Evolutionary conservation across 2,797 vertebrate species (phyloP).

Genomic region (Erpetoichthys calabaricus): DNA sequence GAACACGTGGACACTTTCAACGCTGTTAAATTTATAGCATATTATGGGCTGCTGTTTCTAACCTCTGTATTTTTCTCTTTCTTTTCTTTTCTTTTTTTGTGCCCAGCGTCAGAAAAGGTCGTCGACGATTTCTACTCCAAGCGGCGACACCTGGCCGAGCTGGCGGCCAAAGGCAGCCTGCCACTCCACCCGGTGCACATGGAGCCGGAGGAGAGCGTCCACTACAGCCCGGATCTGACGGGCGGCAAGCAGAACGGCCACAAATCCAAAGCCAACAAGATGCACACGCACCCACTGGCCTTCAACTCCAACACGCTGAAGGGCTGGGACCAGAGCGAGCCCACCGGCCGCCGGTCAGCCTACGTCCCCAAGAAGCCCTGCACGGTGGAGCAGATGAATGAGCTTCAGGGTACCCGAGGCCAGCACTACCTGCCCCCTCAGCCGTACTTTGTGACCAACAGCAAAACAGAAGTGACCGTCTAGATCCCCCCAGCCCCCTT

Average conservation of each 20-base stretch:
- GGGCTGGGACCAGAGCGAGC: constrained; percentile 84
- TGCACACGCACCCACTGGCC: constrained; percentile 59
- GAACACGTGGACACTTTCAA: too few relatives aligned
- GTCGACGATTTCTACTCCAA: constrained; percentile 86
- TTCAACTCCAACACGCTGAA: constrained; percentile 68
- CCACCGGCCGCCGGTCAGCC: constrained; percentile 71
- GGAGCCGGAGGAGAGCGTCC: constrained; percentile 64
- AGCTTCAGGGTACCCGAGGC: constrained; percentile 69
- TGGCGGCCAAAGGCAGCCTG: constrained; percentile 76
- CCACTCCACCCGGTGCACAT: constrained; percentile 75
- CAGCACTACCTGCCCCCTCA: constrained; percentile 86
- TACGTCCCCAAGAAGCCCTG: constrained; percentile 75
- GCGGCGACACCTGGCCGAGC: constrained; percentile 75
- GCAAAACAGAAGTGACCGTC: constrained; percentile 98
- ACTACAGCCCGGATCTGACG: constrained; percentile 63
- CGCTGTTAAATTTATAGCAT: too few relatives aligned
- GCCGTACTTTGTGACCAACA: constrained; percentile 98
- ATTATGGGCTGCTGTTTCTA: not conserved
- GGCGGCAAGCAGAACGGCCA: constrained; percentile 68
- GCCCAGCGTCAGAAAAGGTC: constrained; percentile 71
- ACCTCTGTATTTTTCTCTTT: not conserved
- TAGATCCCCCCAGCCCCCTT: constrained; percentile 36
- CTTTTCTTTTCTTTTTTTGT: constrained; percentile 2
- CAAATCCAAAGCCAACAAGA: constrained; percentile 60
- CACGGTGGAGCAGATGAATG: constrained; percentile 65